A percentile compares a stretch with the other conserved stretches of the same genome.
phyloP scores from a whole-genome alignment of 2,888 invertebrate species.

The Trachelus tabidus region DNA sequence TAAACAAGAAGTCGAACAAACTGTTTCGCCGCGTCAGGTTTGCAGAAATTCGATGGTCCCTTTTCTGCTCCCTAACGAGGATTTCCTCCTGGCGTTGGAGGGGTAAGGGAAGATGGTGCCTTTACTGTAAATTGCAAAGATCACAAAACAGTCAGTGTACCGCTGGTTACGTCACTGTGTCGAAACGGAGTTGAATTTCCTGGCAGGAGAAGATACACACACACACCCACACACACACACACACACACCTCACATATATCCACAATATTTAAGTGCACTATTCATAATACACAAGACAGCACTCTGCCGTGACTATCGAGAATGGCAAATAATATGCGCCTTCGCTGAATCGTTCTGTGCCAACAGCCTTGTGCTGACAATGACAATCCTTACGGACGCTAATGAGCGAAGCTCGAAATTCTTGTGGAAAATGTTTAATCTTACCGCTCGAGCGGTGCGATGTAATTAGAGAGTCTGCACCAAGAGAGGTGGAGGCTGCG shows the following conservation, averaged over 20 bases:
- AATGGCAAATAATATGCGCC: background rate
- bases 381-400: conserved; percentile 21
- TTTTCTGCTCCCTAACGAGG: background rate
- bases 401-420: conserved; percentile 33
- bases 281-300: background rate
- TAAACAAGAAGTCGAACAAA: background rate
- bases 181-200: background rate
- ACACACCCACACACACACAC: too few species aligned
- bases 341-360: background rate
- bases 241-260: too few species aligned
- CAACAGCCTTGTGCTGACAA: background rate
- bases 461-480: background rate
- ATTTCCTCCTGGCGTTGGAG: background rate
- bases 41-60: background rate
- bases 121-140: background rate
- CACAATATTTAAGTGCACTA: background rate
- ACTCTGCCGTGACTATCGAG: background rate
- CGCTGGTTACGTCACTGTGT: background rate
- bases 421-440: conserved; percentile 35
- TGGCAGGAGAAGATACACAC: too few species aligned
- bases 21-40: background rate
- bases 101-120: background rate
- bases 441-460: background rate
- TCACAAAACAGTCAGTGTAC: background rate
- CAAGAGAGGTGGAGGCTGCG: background rate